Evolutionary conservation across 2,888 invertebrate genomes (phyloP).

Genomic region (Dryadula phaetusa): DNA sequence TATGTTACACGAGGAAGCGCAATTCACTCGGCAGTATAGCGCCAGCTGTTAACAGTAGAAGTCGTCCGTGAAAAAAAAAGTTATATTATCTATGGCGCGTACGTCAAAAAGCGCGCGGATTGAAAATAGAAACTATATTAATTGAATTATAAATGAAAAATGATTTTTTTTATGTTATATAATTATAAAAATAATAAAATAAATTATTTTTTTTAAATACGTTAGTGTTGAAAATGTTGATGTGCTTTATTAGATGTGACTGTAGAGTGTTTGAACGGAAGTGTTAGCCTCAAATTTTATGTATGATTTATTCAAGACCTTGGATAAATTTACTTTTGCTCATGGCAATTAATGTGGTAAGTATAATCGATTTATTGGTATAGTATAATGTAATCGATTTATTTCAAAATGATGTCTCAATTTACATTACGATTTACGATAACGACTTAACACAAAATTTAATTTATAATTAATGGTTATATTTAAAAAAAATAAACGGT

Average conservation of each 20-base stretch:
- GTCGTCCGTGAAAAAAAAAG: constrained; percentile 37
- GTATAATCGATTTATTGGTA: constrained; percentile 51
- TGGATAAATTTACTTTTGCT: constrained; percentile 81
- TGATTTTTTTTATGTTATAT: neutral
- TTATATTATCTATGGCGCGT: constrained; percentile 35
- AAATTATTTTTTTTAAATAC: constrained; percentile 9
- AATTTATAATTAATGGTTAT: constrained; percentile 11
- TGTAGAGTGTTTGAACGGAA: constrained; percentile 67
- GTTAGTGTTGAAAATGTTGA: constrained; percentile 43
- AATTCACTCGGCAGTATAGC: constrained; percentile 42
- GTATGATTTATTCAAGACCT: constrained; percentile 83
- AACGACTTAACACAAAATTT: constrained; percentile 13
- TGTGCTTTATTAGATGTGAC: constrained; percentile 49
- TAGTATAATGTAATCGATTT: constrained; percentile 10
- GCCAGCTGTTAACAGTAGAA: constrained; percentile 38
- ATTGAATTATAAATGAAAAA: constrained; percentile 19
- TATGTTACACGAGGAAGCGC: constrained; percentile 38
- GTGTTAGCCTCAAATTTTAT: constrained; percentile 77
- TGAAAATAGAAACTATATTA: constrained; percentile 22
- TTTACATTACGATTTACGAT: constrained; percentile 43
- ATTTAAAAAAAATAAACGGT: neutral
- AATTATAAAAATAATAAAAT: neutral
- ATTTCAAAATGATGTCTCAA: constrained; percentile 41
- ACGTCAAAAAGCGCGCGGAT: constrained; percentile 43
- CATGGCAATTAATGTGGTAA: constrained; percentile 81